phyloP scores from a whole-genome alignment of 92 coral and sea anemone species.

The Porites lobata region DNA sequence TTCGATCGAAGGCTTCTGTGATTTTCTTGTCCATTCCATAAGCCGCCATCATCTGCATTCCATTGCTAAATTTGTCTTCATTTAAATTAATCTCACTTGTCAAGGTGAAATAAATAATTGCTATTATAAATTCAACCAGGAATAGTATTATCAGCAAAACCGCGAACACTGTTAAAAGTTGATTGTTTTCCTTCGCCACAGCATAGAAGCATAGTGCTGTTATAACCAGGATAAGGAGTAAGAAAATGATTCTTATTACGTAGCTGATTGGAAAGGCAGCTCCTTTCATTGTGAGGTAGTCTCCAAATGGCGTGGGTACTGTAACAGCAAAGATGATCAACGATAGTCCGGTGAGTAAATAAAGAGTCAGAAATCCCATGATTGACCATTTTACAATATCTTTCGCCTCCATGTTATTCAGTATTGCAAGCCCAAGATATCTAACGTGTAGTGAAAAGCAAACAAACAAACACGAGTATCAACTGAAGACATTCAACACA shows the following conservation, averaged over 20 bases:
- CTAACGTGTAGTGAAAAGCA: neutral
- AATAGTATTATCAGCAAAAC: slow-evolving; percentile 76
- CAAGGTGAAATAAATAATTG: slow-evolving; percentile 77
- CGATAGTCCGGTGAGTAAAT: slow-evolving; percentile 79
- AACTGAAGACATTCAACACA: too few species aligned
- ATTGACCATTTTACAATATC: slow-evolving; percentile 76
- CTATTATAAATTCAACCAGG: slow-evolving; percentile 81
- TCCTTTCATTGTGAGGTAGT: slow-evolving; percentile 82
- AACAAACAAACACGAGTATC: too few species aligned
- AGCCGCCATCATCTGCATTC: slow-evolving; percentile 78
- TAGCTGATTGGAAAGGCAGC: slow-evolving; percentile 75
- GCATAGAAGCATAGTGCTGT: slow-evolving; percentile 79
- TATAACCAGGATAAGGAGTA: slow-evolving; percentile 72
- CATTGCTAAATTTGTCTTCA: slow-evolving; percentile 79
- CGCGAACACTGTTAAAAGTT: slow-evolving; percentile 83
- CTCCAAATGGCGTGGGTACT: slow-evolving; percentile 89
- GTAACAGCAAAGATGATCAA: slow-evolving; percentile 87
- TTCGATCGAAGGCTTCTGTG: slow-evolving; percentile 84
- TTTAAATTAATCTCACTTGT: slow-evolving; percentile 74
- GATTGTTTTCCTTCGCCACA: slow-evolving; percentile 79
- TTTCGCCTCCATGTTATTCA: slow-evolving; percentile 63
- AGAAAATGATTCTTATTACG: slow-evolving; percentile 85
- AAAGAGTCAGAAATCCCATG: slow-evolving; percentile 77
- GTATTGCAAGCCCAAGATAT: neutral
- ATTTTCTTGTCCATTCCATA: slow-evolving; percentile 84